A percentile compares a stretch with the other conserved stretches of the same genome.
phyloP scores from a whole-genome alignment of 2,113 vertebrate genomes.

The Microcebus tavaratra region DNA sequence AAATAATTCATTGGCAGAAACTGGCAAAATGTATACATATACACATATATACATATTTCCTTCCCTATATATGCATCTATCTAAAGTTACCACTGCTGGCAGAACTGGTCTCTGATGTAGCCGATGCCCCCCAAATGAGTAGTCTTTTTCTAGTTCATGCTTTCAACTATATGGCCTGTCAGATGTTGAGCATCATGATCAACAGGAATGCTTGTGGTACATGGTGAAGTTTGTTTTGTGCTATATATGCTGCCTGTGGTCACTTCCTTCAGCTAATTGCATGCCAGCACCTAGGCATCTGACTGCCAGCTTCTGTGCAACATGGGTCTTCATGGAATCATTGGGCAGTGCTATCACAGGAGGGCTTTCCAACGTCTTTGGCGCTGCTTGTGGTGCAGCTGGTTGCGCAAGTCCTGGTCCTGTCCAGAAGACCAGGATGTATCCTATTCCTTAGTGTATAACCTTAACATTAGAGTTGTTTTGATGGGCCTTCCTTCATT shows the following conservation, averaged over 20 bases:
- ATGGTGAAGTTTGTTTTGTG: neutral
- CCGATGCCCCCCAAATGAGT: neutral
- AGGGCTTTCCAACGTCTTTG: neutral
- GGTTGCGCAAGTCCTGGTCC: neutral
- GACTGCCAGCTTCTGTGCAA: neutral
- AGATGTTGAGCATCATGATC: neutral
- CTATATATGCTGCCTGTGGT: rapidly evolving
- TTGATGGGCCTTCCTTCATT: neutral
- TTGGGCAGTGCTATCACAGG: neutral
- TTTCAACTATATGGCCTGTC: neutral
- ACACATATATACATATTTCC: neutral
- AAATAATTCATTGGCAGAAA: neutral
- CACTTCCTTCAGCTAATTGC: neutral
- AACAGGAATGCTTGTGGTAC: neutral
- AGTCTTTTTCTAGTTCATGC: neutral
- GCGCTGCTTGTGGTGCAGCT: neutral
- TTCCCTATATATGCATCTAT: neutral
- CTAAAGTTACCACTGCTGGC: neutral
- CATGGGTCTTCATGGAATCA: neutral
- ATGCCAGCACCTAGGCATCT: neutral
- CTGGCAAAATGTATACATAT: neutral
- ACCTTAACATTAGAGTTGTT: neutral
- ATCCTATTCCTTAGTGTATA: neutral
- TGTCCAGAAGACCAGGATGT: neutral
- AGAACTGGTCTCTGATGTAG: neutral